Evolutionary conservation across 2,797 vertebrate genomes (phyloP), one percentile per base, ranked within the genome.

Genomic region (Diceros bicornis): DNA sequence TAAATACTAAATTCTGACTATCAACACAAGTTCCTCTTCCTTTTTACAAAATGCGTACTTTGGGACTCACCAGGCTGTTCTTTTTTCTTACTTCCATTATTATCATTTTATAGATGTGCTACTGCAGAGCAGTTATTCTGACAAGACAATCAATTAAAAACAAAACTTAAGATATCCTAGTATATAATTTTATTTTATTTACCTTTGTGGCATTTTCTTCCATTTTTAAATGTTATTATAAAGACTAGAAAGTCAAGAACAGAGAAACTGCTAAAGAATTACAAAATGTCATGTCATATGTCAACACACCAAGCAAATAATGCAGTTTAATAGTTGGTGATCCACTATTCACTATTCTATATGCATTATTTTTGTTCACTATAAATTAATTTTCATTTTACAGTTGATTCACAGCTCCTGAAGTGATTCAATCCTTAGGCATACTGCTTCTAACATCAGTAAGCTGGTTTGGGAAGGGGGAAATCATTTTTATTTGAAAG

Each of bases 301-400:
- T 71, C 71, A 96, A 77, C 3, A n/a, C 3, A 66, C 12, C 23
- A 95, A 75, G 20, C 21, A 91, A 62, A 94, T 59, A 74, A 52
- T 44, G 41, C 2, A 21, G 41, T 72, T 66, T 62, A 95, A 32
- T 57, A 68, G 8, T 25, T 64, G 23, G 11, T 13, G 17, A 86
- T 41, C 29, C 32, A n/a, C 37, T 77, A 21, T 37, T 95, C 37
- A n/a, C 37, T 77, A 21, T 37, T 95, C 37, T 64, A 20, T 7
- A 13, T 50, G 2, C 7, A 44, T 89, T 96, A 68, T 61, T 89
- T 91, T 89, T 89, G 37, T 17, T 93, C 50, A 79, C 2, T n/a
- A 78, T 41, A 37, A 93, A 72, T 89, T 47, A 69, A 37, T 64
- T 91, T 96, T 94, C 64, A 94, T 94, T 97, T 89, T 89, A 13